A percentile compares a stretch with the other conserved stretches of the same genome.
Conservation (phyloP, 2,113 vertebrate genomes). For the Ceratotherium simum region DNA sequence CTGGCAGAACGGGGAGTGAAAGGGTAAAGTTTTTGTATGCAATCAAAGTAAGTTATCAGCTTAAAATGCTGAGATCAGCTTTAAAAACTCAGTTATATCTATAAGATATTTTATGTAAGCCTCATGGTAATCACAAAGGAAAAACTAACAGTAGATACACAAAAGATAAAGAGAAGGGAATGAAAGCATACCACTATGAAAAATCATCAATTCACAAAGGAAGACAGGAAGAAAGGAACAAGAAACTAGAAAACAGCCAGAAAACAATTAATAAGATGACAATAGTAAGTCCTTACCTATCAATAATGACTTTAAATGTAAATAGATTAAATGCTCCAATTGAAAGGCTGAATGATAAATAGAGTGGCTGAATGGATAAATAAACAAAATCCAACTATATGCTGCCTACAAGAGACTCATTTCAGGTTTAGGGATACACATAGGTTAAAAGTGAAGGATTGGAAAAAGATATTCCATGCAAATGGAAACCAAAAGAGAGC, state of each 20-base stretch:
- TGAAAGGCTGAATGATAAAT: not conserved
- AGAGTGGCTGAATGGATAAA: not conserved
- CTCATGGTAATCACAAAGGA: not conserved
- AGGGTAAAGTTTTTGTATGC: not conserved
- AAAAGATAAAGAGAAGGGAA: not conserved
- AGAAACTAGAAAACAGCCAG: not conserved
- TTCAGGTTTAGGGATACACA: not conserved
- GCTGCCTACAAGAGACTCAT: not conserved
- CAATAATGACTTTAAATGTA: not conserved
- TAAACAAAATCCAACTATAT: not conserved
- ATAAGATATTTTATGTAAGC: not conserved
- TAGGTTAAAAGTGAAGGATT: not conserved
- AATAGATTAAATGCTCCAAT: not conserved
- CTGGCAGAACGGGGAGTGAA: not conserved
- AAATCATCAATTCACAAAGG: not conserved
- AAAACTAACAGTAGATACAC: not conserved
- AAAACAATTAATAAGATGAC: not conserved
- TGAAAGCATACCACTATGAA: not conserved
- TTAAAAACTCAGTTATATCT: constrained; percentile 5
- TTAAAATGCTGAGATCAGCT: not conserved
- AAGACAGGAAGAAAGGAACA: not conserved
- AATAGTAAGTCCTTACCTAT: not conserved
- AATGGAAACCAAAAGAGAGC: not conserved
- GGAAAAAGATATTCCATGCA: not conserved
- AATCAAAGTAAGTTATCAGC: not conserved